phyloP scores from a whole-genome alignment of 2,113 vertebrate genomes.

The Dunckerocampus dactyliophorus region DNA sequence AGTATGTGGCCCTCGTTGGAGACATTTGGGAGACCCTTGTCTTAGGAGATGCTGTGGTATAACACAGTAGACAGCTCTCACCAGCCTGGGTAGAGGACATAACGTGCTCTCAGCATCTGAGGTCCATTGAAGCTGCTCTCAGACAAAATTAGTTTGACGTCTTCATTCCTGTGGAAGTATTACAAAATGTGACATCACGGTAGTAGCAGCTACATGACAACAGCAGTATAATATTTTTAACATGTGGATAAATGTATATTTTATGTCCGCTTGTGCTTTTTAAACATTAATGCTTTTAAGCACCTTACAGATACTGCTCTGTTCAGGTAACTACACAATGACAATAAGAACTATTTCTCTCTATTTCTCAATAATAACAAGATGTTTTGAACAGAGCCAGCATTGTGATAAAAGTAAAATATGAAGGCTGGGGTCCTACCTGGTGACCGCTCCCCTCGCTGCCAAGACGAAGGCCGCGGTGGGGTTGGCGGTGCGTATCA shows the following conservation, averaged over 20 bases:
- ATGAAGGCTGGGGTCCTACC: conserved; percentile 66
- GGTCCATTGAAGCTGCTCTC: conserved; percentile 83
- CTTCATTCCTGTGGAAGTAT: conserved; percentile 78
- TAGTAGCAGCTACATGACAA: not conserved
- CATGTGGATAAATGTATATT: no score
- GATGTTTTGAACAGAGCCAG: not conserved
- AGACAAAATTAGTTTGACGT: conserved; percentile 86
- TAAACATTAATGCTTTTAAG: no score
- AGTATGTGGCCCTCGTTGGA: no score
- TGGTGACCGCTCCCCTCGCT: conserved; percentile 85
- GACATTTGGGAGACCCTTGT: no score
- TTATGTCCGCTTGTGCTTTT: no score
- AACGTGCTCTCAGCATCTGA: conserved; percentile 86
- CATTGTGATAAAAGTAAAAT: conserved; percentile 17
- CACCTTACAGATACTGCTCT: no score
- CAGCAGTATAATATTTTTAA: no score
- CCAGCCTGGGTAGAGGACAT: conserved; percentile 94
- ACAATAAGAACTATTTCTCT: no score
- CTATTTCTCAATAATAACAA: no score
- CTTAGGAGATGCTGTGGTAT: not conserved
- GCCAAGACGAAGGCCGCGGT: conserved; percentile 82
- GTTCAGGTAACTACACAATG: no score
- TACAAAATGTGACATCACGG: not conserved
- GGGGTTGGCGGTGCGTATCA: conserved; percentile 87
- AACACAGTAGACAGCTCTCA: conserved; percentile 56